Evolutionary conservation across 2,888 invertebrate species (phyloP).

Genomic region (Drosophila paracracens): DNA sequence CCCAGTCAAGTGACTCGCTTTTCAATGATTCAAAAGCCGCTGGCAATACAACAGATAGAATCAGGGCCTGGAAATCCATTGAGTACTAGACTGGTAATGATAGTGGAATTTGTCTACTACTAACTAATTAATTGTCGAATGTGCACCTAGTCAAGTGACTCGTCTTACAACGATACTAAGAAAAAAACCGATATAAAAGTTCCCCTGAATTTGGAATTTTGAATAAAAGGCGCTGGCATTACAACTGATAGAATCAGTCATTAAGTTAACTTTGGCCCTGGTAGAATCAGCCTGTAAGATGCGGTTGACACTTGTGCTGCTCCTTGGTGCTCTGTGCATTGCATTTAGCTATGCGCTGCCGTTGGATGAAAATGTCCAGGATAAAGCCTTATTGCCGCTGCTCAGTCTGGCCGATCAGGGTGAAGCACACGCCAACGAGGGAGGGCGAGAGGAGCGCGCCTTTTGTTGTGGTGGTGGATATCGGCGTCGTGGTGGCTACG

Average conservation of each 20-base stretch:
- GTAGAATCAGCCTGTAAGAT: constrained; percentile 28
- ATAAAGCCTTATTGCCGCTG: constrained; percentile 10
- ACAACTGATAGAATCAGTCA: constrained; percentile 43
- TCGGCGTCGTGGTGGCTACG: constrained; percentile 24
- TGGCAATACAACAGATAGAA: constrained; percentile 1
- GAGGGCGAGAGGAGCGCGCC: constrained; percentile 36
- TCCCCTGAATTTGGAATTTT: constrained; percentile 21
- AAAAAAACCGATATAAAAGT: constrained; percentile 9
- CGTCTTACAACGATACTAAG: constrained; percentile 10
- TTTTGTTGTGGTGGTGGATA: constrained; percentile 44
- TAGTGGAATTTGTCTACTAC: constrained; percentile 1
- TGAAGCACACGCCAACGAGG: constrained; percentile 41
- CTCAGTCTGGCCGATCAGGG: constrained; percentile 44
- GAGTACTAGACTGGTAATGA: constrained; percentile 3
- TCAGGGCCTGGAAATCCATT: constrained; percentile 21
- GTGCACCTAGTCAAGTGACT: constrained; percentile 1
- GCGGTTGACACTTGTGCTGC: constrained; percentile 50
- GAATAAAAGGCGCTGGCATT: constrained; percentile 49
- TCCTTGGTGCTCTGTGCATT: constrained; percentile 46
- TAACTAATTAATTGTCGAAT: constrained; percentile 13
- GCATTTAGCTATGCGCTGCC: constrained; percentile 34
- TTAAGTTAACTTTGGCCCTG: constrained; percentile 1
- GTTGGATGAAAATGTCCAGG: constrained; percentile 7
- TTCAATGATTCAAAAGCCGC: constrained; percentile 37
- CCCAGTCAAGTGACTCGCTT: constrained; percentile 9